Conservation (phyloP, 2,888 invertebrate genomes). For the Mystacides longicornis region DNA sequence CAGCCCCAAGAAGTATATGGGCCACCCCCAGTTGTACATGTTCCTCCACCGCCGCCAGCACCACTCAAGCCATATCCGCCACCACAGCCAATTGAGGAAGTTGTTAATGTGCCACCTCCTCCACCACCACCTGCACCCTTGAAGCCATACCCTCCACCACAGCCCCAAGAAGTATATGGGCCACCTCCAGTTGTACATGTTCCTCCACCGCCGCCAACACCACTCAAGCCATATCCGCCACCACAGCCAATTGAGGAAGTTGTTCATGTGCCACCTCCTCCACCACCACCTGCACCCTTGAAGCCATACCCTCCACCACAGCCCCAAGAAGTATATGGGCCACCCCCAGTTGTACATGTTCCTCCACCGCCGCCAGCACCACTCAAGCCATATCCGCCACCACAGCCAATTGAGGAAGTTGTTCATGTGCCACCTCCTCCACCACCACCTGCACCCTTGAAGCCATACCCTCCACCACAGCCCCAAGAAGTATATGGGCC, state of each 20-base stretch:
- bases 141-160: conserved; percentile 8
- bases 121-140: conserved; percentile 22
- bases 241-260: conserved; percentile 24
- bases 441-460: conserved; percentile 8
- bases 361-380: conserved; percentile 12
- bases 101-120: background rate
- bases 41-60: conserved; percentile 24
- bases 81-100: conserved; percentile 6
- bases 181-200: conserved; percentile 28
- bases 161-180: conserved; percentile 17
- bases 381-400: conserved; percentile 14
- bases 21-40: conserved; percentile 23
- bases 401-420: conserved; percentile 2
- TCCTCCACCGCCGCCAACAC: conserved; percentile 26
- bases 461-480: conserved; percentile 15
- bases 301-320: conserved; percentile 15
- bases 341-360: too few species aligned
- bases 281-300: conserved; percentile 16
- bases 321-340: conserved; percentile 3
- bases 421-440: too few species aligned
- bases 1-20: conserved; percentile 28
- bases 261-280: conserved; percentile 9
- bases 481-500: conserved; percentile 4
- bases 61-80: conserved; percentile 24
- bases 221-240: conserved; percentile 15